phyloP scores from a whole-genome alignment of 1,140 invertebrate species.

The Musca domestica region DNA sequence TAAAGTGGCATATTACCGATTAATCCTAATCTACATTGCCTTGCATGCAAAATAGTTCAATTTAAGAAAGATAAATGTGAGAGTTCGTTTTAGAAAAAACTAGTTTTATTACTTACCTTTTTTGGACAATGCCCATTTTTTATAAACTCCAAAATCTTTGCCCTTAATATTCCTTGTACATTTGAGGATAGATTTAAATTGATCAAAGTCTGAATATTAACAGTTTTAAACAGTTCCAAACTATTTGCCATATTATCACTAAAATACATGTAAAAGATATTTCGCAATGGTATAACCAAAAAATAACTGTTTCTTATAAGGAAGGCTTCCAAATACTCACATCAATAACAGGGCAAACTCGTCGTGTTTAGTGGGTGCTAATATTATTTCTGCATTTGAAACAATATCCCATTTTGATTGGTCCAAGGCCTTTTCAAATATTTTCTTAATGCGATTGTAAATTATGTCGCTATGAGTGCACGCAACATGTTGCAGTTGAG shows the following conservation, averaged over 20 bases:
- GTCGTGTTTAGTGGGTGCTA: constrained; percentile 45
- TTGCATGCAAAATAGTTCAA: too few species aligned
- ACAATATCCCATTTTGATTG: constrained; percentile 42
- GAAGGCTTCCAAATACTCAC: too few species aligned
- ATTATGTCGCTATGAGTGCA: constrained; percentile 39
- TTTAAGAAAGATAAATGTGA: too few species aligned
- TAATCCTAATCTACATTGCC: too few species aligned
- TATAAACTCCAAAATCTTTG: constrained; percentile 40
- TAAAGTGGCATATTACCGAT: too few species aligned
- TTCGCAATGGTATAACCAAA: too few species aligned
- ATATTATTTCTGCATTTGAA: constrained; percentile 37
- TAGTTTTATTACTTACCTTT: constrained; percentile 28
- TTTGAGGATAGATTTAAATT: constrained; percentile 37
- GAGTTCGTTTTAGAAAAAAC: neutral
- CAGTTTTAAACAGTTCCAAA: constrained; percentile 39
- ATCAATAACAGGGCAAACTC: constrained; percentile 44
- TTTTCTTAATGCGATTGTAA: constrained; percentile 36
- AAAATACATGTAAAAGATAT: neutral
- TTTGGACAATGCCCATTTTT: constrained; percentile 37
- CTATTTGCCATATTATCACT: constrained; percentile 42
- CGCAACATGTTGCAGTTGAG: constrained; percentile 45
- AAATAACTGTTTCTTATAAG: too few species aligned
- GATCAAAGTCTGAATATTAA: constrained; percentile 40
- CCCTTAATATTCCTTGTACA: constrained; percentile 36
- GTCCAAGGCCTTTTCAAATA: constrained; percentile 37